Base-by-base conservation (phyloP, 2,888 invertebrate genomes). In the Eupelmus urozonus region DNA sequence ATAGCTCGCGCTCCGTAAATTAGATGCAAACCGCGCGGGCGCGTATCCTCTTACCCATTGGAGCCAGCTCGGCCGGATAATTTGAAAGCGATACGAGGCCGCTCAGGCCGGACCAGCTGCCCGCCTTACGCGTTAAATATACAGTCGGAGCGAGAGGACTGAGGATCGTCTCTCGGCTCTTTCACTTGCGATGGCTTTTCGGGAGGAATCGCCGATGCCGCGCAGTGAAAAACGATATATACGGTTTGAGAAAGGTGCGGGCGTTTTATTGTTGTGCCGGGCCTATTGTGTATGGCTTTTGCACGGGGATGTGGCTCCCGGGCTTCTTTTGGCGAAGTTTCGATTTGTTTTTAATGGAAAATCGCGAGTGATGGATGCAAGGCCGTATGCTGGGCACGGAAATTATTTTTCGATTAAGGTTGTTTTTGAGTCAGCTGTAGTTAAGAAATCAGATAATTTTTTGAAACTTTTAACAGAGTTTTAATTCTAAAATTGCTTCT, bases 31-130 rank as follows among this genome's bases (percentile, higher is more conserved):
- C 45, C 76, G 66, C 70, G 20, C 51, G 53, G n/a, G 71, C 74
- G 72, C 78, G 78, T 70, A 70, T 79, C 74, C 74, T 65, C 57
- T 70, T 70, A 75, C 78, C 65, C 80, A 87, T 85, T 86, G 84
- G 86, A 86, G 83, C 83, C 88, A 87, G 88, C 85, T 89, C 87
- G 85, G 86, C 87, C 86, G 88, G 87, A 89, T 89, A 89, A 89
- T 89, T 89, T 89, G 89, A 89, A 89, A 89, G 87, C 88, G 88
- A 89, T 89, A 88, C 87, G n/a, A n/a, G n/a, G n/a, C n/a, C n/a
- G 20, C 18, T 18, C 20, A 7, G 11, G 18, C 18, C 59, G 69
- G 65, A 77, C n/a, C 80, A 78, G 78, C 80, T 78, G 80, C 75
- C 65, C 29, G 88, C 88, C 87, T 88, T 88, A 88, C 88, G 88